Evolutionary conservation across 2,113 vertebrate species (phyloP), one percentile per base, ranked within the genome.

Genomic region (Garra rufa): DNA sequence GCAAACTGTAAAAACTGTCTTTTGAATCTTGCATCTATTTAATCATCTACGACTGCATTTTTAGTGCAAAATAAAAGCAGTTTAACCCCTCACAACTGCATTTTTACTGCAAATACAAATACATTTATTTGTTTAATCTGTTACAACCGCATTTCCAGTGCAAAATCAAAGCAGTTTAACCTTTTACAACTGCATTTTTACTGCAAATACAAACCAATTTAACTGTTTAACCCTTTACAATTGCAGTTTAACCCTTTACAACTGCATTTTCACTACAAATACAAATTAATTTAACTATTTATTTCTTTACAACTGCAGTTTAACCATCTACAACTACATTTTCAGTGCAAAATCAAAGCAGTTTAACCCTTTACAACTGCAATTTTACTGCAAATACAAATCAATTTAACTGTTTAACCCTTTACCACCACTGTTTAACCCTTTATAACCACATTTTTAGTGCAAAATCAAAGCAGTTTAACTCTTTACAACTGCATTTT

Each of bases 121-220:
- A 1, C 1, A 43, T n/a, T n/a, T n/a, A n/a, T n/a, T n/a, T n/a
- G n/a, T 13, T 46, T 13, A 46, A 11, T 2, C 1, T 0, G 2
- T 46, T 46, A 11, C 11, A 13, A 46, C 11, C 10, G 2, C 3
- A 44, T 10, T 10, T 44, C 43, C 9, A 9, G 3, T 41, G 38
- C 38, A 41, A 41, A 41, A 41, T n/a, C n/a, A n/a, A n/a, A n/a
- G n/a, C n/a, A 34, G 5, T 50, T 50, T 50, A 50, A 50, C 14
- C 48, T 4, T 17, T 50, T 17, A 17, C 15, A 50, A 50, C 48
- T 14, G 14, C 46, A 50, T 6, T 50, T 50, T 50, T 14, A 50
- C 48, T 17, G 1, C 0, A 50, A 17, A 17, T 50, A 17, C 44
- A 46, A 1, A 46, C 14, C 10, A 14, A 14, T 19, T 52, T 52